Percentiles rank a stretch among this genome's conserved stretches.
Conservation (phyloP, 2,888 invertebrate species). For the Spialia ferax region DNA sequence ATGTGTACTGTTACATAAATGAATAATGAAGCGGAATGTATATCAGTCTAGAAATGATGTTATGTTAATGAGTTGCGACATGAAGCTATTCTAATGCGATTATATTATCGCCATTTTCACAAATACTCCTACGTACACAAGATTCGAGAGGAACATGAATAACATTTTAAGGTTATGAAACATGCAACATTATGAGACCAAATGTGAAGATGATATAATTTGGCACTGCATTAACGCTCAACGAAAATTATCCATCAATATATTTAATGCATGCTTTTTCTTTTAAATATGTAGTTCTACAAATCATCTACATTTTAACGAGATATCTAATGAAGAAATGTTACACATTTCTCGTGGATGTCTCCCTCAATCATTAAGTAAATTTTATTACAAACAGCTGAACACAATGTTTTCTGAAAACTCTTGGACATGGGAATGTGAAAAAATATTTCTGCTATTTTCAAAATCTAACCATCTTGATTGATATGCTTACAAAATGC, state of each 20-base stretch:
- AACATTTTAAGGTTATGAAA: neutral
- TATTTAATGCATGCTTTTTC: neutral
- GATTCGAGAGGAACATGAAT: conserved; percentile 33
- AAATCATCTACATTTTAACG: neutral
- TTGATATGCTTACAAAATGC: conserved; percentile 51
- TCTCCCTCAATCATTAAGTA: neutral
- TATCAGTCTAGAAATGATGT: conserved; percentile 34
- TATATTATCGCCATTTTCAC: conserved; percentile 16
- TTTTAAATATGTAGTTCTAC: neutral
- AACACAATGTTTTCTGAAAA: conserved; percentile 43
- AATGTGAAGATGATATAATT: conserved; percentile 25
- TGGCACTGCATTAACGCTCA: conserved; percentile 20
- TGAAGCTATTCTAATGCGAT: conserved; percentile 15
- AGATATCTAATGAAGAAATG: conserved; percentile 6
- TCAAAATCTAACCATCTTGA: conserved; percentile 34
- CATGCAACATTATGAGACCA: neutral
- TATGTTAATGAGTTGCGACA: conserved; percentile 21
- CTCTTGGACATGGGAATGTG: conserved; percentile 61
- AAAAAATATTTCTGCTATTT: conserved; percentile 52
- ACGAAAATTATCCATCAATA: conserved; percentile 1
- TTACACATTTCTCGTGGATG: conserved; percentile 20
- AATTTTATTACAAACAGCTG: neutral
- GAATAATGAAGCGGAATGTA: conserved; percentile 36
- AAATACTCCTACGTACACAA: conserved; percentile 12
- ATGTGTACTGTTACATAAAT: conserved; percentile 22